These are phyloP conservation scores for Chloroclystis v-ata DNA, from an alignment of 2,888 invertebrate species.

Conservation along the genomic window DNA sequence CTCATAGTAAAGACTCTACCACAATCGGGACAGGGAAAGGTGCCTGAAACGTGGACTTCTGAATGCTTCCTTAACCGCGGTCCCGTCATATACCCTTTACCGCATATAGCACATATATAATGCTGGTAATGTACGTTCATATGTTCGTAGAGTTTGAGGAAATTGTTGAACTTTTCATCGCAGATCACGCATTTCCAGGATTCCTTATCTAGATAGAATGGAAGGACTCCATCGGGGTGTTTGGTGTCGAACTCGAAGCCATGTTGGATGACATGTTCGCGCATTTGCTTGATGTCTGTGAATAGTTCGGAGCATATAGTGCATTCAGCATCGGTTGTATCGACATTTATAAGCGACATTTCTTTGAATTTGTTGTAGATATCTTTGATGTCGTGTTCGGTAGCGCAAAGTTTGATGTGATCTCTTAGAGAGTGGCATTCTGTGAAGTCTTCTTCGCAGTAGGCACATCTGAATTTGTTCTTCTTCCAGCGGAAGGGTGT, in stretches of 20 bases:
- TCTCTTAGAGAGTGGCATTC: slow-evolving; percentile 51
- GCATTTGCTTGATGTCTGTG: slow-evolving; percentile 45
- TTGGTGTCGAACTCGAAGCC: slow-evolving; percentile 48
- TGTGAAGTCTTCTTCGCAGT: slow-evolving; percentile 61
- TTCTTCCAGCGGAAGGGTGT: slow-evolving; percentile 66
- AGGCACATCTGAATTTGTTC: slow-evolving; percentile 64
- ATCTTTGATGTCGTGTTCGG: slow-evolving; percentile 50
- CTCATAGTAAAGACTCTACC: slow-evolving; percentile 56
- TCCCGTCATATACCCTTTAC: slow-evolving; percentile 68
- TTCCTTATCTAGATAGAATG: slow-evolving; percentile 59
- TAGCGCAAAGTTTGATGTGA: slow-evolving; percentile 52
- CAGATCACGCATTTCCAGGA: slow-evolving; percentile 63
- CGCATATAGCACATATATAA: slow-evolving; percentile 66
- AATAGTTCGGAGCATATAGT: slow-evolving; percentile 48
- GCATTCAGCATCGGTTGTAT: slow-evolving; percentile 54
- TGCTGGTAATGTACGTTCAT: slow-evolving; percentile 70
- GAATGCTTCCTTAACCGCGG: slow-evolving; percentile 64
- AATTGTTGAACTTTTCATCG: slow-evolving; percentile 57
- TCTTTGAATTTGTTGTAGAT: slow-evolving; percentile 69
- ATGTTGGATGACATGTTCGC: slow-evolving; percentile 54
- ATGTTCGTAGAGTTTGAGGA: slow-evolving; percentile 66
- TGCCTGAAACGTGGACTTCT: slow-evolving; percentile 60
- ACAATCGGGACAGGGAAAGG: slow-evolving; percentile 63
- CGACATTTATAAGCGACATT: slow-evolving; percentile 66
- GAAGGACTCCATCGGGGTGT: slow-evolving; percentile 63